These are phyloP conservation scores for Seira musarum DNA, from an alignment of 2,888 invertebrate species.

Conservation along the genomic window DNA sequence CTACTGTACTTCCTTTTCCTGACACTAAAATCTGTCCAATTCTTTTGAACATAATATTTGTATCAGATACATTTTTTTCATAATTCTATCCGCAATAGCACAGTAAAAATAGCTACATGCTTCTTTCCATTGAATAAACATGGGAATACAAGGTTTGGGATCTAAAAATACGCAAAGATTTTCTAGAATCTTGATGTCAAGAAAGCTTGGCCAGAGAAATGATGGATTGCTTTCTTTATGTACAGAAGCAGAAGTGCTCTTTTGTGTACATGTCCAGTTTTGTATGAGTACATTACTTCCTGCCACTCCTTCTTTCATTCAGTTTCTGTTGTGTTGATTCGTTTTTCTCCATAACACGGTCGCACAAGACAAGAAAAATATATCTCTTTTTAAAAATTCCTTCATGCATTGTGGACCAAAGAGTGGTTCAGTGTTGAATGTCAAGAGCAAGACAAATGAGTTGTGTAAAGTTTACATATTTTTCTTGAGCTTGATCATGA, in stretches of 20 bases:
- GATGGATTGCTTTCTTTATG: constrained; percentile 53
- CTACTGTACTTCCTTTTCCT: no score
- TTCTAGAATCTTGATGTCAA: constrained; percentile 29
- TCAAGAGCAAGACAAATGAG: constrained; percentile 57
- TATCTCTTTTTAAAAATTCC: neutral
- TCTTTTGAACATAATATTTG: no score
- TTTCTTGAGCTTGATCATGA: neutral
- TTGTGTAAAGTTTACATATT: constrained; percentile 33
- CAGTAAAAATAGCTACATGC: no score
- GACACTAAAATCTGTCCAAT: no score
- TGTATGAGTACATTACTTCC: constrained; percentile 34
- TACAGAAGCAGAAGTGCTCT: constrained; percentile 36
- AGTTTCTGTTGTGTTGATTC: neutral
- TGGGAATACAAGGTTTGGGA: neutral
- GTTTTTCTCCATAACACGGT: neutral
- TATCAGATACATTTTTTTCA: no score
- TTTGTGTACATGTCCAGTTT: constrained; percentile 56
- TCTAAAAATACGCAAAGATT: constrained; percentile 1
- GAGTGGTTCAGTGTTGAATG: constrained; percentile 37
- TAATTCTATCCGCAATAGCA: no score
- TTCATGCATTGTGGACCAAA: neutral
- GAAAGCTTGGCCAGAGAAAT: constrained; percentile 34
- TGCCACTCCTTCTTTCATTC: constrained; percentile 25
- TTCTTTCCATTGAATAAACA: no score
- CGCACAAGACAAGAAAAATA: neutral